phyloP scores from a whole-genome alignment of 2,113 vertebrate genomes.

The Bambusicola thoracicus region DNA sequence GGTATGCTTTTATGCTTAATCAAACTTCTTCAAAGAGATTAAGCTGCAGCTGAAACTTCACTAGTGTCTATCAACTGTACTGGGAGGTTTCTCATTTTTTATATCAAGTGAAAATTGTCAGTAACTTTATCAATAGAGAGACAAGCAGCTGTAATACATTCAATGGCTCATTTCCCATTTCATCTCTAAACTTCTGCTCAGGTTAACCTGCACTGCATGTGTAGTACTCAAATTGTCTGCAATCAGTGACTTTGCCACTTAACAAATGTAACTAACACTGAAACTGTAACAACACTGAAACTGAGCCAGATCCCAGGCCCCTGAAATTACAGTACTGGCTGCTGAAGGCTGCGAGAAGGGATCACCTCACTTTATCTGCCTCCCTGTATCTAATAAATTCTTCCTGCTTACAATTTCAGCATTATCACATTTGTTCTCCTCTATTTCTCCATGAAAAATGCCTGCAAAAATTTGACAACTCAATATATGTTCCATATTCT shows the following conservation, averaged over 20 bases:
- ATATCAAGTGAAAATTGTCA: neutral
- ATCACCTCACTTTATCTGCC: neutral
- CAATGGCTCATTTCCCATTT: neutral
- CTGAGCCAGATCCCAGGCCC: neutral
- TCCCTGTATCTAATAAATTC: conserved; percentile 8
- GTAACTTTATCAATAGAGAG: neutral
- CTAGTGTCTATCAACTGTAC: neutral
- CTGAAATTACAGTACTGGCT: neutral
- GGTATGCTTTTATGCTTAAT: neutral
- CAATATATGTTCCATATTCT: neutral
- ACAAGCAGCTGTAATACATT: neutral
- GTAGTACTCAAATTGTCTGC: neutral
- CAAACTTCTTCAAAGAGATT: neutral
- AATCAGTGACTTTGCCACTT: conserved; percentile 1
- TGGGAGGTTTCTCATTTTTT: neutral
- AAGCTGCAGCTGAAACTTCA: neutral
- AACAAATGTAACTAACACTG: neutral
- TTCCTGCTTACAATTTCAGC: conserved; percentile 28
- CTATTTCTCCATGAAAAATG: conserved; percentile 9
- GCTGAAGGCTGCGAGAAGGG: neutral
- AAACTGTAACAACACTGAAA: neutral
- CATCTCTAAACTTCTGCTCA: neutral
- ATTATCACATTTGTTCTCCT: neutral
- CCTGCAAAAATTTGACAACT: neutral
- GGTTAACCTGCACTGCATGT: neutral